A percentile compares a stretch with the other conserved stretches of the same genome.
Conservation (phyloP, 2,113 vertebrate genomes). For the Chamaea fasciata region DNA sequence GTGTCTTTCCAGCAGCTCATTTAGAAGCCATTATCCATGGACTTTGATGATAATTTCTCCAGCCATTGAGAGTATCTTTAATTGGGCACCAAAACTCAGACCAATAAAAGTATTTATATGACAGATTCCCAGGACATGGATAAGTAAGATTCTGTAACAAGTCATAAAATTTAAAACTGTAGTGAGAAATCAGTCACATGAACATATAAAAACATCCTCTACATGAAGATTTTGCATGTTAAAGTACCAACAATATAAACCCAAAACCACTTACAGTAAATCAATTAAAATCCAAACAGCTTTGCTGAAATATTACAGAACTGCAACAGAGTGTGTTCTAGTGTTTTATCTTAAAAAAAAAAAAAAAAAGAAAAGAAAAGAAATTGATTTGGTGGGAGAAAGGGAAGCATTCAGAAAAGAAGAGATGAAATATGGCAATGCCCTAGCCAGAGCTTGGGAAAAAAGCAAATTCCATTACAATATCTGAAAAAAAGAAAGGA, state of each 20-base stretch:
- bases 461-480: neutral
- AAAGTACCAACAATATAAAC: neutral
- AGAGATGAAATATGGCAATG: neutral
- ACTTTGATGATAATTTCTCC: neutral
- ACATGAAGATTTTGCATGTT: neutral
- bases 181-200: neutral
- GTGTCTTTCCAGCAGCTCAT: neutral
- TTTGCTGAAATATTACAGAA: neutral
- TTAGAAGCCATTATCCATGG: neutral
- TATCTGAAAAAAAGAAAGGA: neutral
- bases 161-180: neutral
- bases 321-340: neutral
- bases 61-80: neutral
- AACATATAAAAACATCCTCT: neutral
- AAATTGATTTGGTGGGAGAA: neutral
- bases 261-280: neutral
- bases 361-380: neutral
- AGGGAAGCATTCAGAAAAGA: neutral
- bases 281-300: neutral
- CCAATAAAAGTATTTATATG: neutral
- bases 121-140: neutral
- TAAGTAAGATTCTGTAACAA: neutral
- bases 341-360: neutral
- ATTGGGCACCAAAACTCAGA: neutral
- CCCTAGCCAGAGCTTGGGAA: neutral